Percentiles rank a stretch among this genome's conserved stretches.
Evolutionary conservation across 2,888 invertebrate genomes (phyloP).

Genomic region (Synergus japonicus): DNA sequence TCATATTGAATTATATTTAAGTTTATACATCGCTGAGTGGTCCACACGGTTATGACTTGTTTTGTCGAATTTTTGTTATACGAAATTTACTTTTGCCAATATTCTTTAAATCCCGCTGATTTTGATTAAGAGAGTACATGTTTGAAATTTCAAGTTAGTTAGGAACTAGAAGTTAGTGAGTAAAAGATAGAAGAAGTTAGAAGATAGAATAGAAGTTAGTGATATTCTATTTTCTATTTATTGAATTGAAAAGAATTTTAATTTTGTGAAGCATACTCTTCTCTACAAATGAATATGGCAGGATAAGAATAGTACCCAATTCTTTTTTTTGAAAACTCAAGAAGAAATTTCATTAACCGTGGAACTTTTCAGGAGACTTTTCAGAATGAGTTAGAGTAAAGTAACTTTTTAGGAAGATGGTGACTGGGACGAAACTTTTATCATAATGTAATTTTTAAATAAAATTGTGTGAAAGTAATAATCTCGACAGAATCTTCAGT

Average conservation of each 20-base stretch:
- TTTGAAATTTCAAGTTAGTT: not conserved
- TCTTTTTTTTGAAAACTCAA: not conserved
- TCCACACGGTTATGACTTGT: not conserved
- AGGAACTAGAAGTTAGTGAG: no score
- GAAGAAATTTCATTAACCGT: slow-evolving; percentile 35
- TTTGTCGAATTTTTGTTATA: not conserved
- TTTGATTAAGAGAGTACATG: not conserved
- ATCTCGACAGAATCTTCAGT: not conserved
- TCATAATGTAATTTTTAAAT: slow-evolving; percentile 27
- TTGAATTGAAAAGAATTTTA: not conserved
- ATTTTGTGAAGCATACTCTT: not conserved
- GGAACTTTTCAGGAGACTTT: slow-evolving; percentile 22
- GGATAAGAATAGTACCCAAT: slow-evolving; percentile 3
- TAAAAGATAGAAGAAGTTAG: no score
- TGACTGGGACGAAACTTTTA: slow-evolving; percentile 30
- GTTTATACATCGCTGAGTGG: not conserved
- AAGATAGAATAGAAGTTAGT: no score
- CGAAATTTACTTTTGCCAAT: not conserved
- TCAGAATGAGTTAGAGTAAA: slow-evolving; percentile 32
- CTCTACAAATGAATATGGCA: not conserved
- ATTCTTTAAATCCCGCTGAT: no score
- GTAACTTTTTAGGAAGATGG: slow-evolving; percentile 33
- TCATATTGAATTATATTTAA: not conserved
- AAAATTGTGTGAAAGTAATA: slow-evolving; percentile 25
- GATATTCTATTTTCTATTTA: no score